Evolutionary conservation across 2,797 vertebrate species (phyloP).

Genomic region (Pseudochirops corinnae): DNA sequence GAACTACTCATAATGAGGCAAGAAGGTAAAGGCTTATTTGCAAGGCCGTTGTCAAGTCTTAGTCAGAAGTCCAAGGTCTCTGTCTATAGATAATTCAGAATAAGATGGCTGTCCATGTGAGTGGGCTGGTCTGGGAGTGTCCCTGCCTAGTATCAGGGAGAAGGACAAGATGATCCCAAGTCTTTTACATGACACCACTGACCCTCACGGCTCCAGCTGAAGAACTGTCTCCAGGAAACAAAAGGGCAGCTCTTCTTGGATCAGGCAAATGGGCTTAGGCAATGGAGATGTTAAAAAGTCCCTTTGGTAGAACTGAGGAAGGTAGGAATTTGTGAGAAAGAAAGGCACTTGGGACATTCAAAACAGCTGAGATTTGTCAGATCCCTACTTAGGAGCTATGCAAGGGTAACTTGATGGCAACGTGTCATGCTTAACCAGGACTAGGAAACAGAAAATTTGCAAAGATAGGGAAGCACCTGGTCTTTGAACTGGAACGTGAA

Average conservation of each 20-base stretch:
- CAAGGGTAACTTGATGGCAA: not conserved
- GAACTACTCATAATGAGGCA: not conserved
- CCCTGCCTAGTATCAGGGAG: not conserved
- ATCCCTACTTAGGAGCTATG: not conserved
- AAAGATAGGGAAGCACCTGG: not conserved
- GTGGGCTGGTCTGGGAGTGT: not conserved
- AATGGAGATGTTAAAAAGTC: not conserved
- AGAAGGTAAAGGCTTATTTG: not conserved
- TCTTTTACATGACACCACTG: not conserved
- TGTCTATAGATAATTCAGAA: constrained; percentile 37
- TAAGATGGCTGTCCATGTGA: not conserved
- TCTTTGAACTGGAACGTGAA: not conserved
- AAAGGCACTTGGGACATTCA: not conserved
- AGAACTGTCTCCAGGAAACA: not conserved
- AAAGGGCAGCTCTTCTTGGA: not conserved
- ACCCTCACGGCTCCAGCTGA: constrained; percentile 14
- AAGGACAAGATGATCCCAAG: constrained; percentile 16
- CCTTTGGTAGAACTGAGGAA: not conserved
- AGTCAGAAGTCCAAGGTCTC: not conserved
- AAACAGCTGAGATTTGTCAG: not conserved
- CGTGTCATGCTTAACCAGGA: not conserved
- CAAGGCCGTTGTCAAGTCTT: not conserved
- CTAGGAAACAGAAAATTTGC: not conserved
- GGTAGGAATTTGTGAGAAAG: not conserved
- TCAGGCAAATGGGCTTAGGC: not conserved